Evolutionary conservation across 2,113 vertebrate genomes (phyloP), one percentile per base, ranked within the genome.

Genomic region (Scophthalmus maximus): DNA sequence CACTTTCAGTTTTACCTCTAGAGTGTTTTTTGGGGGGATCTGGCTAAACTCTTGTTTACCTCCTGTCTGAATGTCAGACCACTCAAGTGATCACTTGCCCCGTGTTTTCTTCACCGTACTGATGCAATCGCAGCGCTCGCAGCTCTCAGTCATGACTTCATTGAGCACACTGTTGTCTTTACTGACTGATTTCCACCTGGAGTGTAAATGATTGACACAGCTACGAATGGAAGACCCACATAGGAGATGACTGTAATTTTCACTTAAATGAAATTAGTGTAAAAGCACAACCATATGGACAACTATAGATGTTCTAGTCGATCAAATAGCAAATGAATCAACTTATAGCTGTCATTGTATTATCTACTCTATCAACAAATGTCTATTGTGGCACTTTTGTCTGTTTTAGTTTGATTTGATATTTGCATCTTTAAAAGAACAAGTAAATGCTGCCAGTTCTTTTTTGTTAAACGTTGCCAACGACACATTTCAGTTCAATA

Each of bases 21-120:
- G 23, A 58, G n/a, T 60, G 26, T 32, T 64, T 71, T 15, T n/a
- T n/a, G n/a, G 44, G 30, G 8, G 42, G 26, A 60, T 70, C 46
- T 38, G 42, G 6, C 12, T 29, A 6, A 53, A 6, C 44, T n/a
- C n/a, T 8, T 61, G 32, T 79, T 57, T 44, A 57, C 32, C 42
- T 68, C 69, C 38, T 14, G n/a, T 51, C 22, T 49, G 61, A 42
- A 47, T 53, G 14, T 58, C 50, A 9, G 14, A 62, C 17, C 7
- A 7, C 46, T 53, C 40, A 8, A 29, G 51, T 51, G 49, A 51
- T 23, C 49, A 26, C 49, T 59, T 27, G 1, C 7, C 29, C 18
- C 3, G 12, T 12, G 1, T 26, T 3, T n/a, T 27, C 55, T 44
- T 59, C 18, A 22, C 9, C 38, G 36, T 20, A 20, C 14, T 49